Conservation (phyloP, 2,113 vertebrate genomes). For the Chlamydotis undulata region DNA sequence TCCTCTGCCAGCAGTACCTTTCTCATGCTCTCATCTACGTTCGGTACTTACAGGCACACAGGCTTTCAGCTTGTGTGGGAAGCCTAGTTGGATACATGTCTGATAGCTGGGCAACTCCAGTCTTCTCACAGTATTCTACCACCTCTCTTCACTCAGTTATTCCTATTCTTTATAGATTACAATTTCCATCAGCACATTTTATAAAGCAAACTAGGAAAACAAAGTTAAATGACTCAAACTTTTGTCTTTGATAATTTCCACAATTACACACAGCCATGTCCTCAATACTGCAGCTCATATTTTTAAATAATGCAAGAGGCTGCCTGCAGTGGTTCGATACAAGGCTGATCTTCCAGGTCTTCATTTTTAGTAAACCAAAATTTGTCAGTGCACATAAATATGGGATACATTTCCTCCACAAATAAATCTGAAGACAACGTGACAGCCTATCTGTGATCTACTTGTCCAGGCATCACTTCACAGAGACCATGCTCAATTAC, state of each 20-base stretch:
- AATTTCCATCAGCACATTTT: background rate
- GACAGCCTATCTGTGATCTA: background rate
- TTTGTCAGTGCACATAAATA: background rate
- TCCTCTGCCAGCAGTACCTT: background rate
- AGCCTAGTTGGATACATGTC: background rate
- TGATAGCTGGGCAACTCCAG: background rate
- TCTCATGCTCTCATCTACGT: accelerated
- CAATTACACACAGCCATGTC: background rate
- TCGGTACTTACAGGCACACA: background rate
- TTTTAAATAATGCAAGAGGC: background rate
- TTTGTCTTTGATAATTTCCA: background rate
- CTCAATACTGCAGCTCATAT: background rate
- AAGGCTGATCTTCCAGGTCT: background rate
- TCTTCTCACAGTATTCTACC: background rate
- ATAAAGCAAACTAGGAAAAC: background rate
- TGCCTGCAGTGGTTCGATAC: background rate
- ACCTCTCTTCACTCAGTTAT: background rate
- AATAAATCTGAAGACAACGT: background rate
- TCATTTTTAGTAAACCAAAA: background rate
- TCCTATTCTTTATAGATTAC: background rate
- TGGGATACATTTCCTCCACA: background rate
- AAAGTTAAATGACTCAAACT: background rate
- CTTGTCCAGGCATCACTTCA: background rate
- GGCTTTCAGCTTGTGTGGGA: background rate
- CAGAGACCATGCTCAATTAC: background rate